phyloP scores from a whole-genome alignment of 2,113 vertebrate species.

The Chiloscyllium plagiosum region DNA sequence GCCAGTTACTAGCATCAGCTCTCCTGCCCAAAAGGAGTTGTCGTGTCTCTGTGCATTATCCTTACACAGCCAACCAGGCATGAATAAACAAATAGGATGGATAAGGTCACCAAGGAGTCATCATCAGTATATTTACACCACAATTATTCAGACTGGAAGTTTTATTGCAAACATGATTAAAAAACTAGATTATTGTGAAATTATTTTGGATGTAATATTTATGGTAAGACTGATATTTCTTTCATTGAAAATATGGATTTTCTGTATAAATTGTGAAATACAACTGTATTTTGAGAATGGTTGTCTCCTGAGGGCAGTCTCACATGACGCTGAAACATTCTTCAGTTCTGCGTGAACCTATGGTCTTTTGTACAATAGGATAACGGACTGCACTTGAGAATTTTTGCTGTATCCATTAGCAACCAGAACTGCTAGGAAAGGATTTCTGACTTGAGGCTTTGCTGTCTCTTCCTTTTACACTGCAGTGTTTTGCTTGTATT shows the following conservation, averaged over 20 bases:
- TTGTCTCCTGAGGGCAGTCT: neutral
- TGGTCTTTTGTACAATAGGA: neutral
- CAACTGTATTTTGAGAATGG: neutral
- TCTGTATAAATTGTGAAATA: neutral
- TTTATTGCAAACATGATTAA: neutral
- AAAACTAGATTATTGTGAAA: neutral
- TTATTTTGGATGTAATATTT: neutral
- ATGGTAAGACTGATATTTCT: neutral
- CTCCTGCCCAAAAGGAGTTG: neutral
- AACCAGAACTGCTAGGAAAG: neutral
- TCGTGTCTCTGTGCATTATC: neutral
- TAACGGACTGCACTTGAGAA: slow-evolving; percentile 13
- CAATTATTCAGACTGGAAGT: neutral
- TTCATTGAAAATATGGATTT: neutral
- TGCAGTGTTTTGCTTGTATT: neutral
- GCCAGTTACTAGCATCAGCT: neutral
- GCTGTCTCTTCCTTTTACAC: neutral
- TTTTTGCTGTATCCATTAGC: slow-evolving; percentile 32
- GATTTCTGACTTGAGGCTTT: slow-evolving; percentile 27
- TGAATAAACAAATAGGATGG: neutral
- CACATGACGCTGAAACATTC: neutral
- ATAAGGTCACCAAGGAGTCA: neutral
- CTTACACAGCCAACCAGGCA: neutral
- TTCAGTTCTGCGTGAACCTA: neutral
- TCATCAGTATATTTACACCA: neutral